Percentiles rank a stretch among this genome's conserved stretches.
These are phyloP conservation scores for Meandrina meandrites DNA, from an alignment of 92 coral and sea anemone genomes.

Conservation along the genomic window DNA sequence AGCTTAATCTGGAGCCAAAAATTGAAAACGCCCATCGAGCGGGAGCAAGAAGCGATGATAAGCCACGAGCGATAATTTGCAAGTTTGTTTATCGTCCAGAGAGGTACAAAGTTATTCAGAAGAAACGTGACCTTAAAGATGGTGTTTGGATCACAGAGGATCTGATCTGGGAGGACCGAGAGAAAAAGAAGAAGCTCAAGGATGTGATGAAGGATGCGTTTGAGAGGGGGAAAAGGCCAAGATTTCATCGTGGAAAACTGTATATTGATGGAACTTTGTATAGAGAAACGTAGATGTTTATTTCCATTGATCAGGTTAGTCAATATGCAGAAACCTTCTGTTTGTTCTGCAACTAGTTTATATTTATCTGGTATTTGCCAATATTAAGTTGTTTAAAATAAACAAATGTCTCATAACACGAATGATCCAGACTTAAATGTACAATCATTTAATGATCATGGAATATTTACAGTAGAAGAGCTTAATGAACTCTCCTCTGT, in stretches of 20 bases:
- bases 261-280: slow-evolving; percentile 7
- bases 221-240: slow-evolving; percentile 28
- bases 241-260: slow-evolving; percentile 37
- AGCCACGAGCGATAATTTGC: slow-evolving; percentile 43
- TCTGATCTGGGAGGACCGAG: slow-evolving; percentile 39
- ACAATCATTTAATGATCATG: no score
- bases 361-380: no score
- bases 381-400: no score
- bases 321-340: not conserved
- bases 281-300: not conserved
- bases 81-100: slow-evolving; percentile 45
- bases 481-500: no score
- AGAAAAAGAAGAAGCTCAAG: slow-evolving; percentile 28
- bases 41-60: slow-evolving; percentile 6
- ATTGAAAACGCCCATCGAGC: slow-evolving; percentile 21
- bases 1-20: slow-evolving; percentile 2
- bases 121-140: slow-evolving; percentile 10
- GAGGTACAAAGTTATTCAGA: slow-evolving; percentile 9
- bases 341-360: not conserved
- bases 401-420: no score
- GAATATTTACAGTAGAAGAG: no score
- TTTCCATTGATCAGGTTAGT: not conserved
- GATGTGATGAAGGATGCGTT: slow-evolving; percentile 34
- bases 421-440: no score
- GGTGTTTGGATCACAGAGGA: slow-evolving; percentile 37